Evolutionary conservation across 1,140 invertebrate species (phyloP), one percentile per base, ranked within the genome.

Genomic region (Lanistes nyassanus): DNA sequence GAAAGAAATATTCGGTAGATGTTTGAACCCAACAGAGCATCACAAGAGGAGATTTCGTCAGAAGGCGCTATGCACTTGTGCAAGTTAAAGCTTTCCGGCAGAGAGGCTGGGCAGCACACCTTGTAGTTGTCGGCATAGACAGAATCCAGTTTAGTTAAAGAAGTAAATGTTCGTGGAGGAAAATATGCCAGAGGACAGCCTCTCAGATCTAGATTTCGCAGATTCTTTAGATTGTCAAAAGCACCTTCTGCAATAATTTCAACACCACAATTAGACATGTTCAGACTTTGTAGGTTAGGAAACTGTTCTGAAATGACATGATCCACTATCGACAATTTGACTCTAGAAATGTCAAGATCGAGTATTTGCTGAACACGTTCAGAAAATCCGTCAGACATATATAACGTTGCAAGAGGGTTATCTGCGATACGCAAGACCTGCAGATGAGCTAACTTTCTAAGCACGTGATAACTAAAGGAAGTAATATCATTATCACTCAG

Each of bases 71-170:
- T 11, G n/a, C 68, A 70, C 7, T 23, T 19, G n/a, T 36, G 53
- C 26, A 21, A 19, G 6, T 58, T 37, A 6, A 70, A 36, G 6
- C 21, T 19, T 2, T 70, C 26, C 9, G 53, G 68, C 9, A 56
- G 39, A 34, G 29, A 23, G 4, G 68, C 68, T 21, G 51, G 51
- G 23, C 68, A 70, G 29, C 68, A 70, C 21, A 70, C 21, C 47
- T 70, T 70, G 68, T 70, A 70, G 29, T 36, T 70, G 21, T 70
- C 68, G 37, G 68, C 53, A 37, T 70, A 70, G 0, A 70, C 26
- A 3, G 26, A 23, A 13, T 37, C 11, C 68, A 70, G 29, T 19
- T 55, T n/a, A 0, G 2, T n/a, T 47, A 47, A 47, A 47, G 42
- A 47, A 47, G 42, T 47, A 47, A 47, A 47, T 47, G 16, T 42